Evolutionary conservation across 2,888 invertebrate genomes (phyloP).

Genomic region (Prosopocoilus inquinatus): DNA sequence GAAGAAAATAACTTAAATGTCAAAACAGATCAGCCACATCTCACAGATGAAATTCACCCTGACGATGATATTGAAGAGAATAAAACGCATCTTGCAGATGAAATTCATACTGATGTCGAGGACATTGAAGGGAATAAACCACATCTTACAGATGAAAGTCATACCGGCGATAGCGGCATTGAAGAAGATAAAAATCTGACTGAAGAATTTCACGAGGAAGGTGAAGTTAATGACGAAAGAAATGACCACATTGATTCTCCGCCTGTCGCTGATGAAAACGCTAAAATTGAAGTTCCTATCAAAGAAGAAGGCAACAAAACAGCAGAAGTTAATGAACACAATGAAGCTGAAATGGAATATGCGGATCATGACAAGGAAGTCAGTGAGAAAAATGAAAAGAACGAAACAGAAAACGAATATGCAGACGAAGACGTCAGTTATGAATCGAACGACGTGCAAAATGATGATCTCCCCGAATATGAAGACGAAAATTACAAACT

Average conservation of each 20-base stretch:
- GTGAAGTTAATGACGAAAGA: slow-evolving; percentile 28
- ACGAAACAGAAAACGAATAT: slow-evolving; percentile 3
- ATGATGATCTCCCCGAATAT: neutral
- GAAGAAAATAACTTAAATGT: neutral
- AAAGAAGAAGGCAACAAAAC: slow-evolving; percentile 10
- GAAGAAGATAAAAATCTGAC: slow-evolving; percentile 44
- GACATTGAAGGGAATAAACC: slow-evolving; percentile 19
- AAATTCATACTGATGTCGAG: slow-evolving; percentile 30
- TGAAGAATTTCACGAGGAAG: slow-evolving; percentile 37
- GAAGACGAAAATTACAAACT: neutral
- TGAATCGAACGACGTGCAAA: neutral
- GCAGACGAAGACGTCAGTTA: neutral
- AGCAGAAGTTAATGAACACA: slow-evolving; percentile 8
- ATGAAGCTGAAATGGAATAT: slow-evolving; percentile 7
- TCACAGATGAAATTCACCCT: slow-evolving; percentile 6
- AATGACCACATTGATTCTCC: slow-evolving; percentile 22
- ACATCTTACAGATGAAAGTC: slow-evolving; percentile 13
- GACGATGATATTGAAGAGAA: slow-evolving; percentile 2
- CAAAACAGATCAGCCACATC: neutral
- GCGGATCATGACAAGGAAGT: slow-evolving; percentile 18
- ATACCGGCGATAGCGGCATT: neutral
- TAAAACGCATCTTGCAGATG: slow-evolving; percentile 49
- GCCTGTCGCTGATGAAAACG: no score
- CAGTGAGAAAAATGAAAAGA: slow-evolving; percentile 12
- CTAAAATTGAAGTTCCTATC: neutral